A percentile compares a stretch with the other conserved stretches of the same genome.
phyloP scores from a whole-genome alignment of 2,888 invertebrate species.

The Pachymerium ferrugineum region DNA sequence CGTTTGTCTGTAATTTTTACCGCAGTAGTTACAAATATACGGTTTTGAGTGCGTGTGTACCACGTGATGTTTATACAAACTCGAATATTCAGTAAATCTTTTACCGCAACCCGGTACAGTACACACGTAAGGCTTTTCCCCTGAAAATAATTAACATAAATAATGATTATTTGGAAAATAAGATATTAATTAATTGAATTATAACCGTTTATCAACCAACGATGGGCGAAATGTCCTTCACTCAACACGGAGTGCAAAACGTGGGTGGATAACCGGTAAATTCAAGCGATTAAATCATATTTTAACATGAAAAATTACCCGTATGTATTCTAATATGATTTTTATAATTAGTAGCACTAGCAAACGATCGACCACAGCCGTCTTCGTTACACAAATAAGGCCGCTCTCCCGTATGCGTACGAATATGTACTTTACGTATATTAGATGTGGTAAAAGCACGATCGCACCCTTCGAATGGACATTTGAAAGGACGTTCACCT shows the following conservation, averaged over 20 bases:
- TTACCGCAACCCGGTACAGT: constrained; percentile 58
- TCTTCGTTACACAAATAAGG: constrained; percentile 59
- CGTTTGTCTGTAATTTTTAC: constrained; percentile 57
- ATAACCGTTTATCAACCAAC: too few relatives aligned
- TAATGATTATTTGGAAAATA: neutral
- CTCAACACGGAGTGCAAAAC: too few relatives aligned
- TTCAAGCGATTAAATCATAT: too few relatives aligned
- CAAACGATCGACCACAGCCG: constrained; percentile 59
- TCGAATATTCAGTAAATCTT: constrained; percentile 64
- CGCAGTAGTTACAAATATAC: constrained; percentile 57
- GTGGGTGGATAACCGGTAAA: too few relatives aligned
- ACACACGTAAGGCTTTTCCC: constrained; percentile 62
- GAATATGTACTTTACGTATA: constrained; percentile 61
- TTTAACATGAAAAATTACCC: constrained; percentile 45
- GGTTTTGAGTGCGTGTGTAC: constrained; percentile 58
- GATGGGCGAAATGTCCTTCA: too few relatives aligned
- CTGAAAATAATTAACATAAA: constrained; percentile 38
- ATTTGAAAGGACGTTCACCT: constrained; percentile 50
- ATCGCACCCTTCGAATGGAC: constrained; percentile 56
- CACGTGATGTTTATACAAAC: constrained; percentile 61
- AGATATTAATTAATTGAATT: neutral
- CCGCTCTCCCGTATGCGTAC: constrained; percentile 63
- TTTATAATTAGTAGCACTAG: constrained; percentile 63
- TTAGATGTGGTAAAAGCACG: constrained; percentile 64
- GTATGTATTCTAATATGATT: constrained; percentile 64